Percentiles rank a stretch among this genome's conserved stretches.
Evolutionary conservation across 2,797 vertebrate species (phyloP).

Genomic region (Chrysolophus pictus): DNA sequence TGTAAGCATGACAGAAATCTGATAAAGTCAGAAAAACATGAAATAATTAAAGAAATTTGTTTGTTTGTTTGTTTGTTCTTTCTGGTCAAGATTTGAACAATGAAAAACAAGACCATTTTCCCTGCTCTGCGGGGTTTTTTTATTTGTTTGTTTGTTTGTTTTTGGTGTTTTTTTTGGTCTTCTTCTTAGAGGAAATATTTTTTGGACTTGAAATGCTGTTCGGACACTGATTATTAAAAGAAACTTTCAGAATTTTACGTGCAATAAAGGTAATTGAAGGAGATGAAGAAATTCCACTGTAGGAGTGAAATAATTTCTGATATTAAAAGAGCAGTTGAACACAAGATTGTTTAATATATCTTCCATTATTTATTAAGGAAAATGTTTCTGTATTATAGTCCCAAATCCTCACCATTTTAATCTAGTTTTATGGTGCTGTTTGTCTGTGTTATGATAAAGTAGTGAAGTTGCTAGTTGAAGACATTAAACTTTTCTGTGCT

Average conservation of each 20-base stretch:
- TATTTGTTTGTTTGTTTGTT: too few relatives aligned
- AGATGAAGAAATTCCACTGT: not conserved
- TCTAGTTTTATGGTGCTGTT: not conserved
- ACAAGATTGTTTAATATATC: not conserved
- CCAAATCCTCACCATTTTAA: not conserved
- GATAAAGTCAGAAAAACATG: not conserved
- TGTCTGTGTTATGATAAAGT: not conserved
- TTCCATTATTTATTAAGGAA: not conserved
- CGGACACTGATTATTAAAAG: not conserved
- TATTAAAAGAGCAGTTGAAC: not conserved
- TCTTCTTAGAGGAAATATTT: not conserved
- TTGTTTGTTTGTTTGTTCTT: not conserved
- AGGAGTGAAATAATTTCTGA: not conserved
- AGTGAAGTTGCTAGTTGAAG: not conserved
- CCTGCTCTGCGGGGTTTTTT: not conserved
- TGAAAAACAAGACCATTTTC: not conserved
- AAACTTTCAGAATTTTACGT: not conserved
- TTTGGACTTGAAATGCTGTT: not conserved
- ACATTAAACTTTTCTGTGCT: not conserved
- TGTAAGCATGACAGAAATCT: not conserved
- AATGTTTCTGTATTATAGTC: not conserved
- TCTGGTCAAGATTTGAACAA: not conserved
- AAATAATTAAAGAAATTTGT: not conserved
- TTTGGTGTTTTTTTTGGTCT: not conserved
- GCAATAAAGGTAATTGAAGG: not conserved